Evolutionary conservation across 2,888 invertebrate species (phyloP).

Genomic region (Boloria selene): DNA sequence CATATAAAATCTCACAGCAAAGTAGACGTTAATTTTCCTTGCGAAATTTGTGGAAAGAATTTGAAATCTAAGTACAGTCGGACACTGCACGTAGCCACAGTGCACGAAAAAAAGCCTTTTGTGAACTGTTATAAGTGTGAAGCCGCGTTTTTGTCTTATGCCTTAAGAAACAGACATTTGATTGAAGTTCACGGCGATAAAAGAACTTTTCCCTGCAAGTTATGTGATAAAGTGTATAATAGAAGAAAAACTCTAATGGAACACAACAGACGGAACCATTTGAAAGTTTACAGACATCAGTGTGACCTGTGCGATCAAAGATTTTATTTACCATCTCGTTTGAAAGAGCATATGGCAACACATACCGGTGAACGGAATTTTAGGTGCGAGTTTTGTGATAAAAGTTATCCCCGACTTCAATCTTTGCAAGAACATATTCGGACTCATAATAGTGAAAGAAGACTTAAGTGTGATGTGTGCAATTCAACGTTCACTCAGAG

Average conservation of each 20-base stretch:
- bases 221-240: conserved; percentile 70
- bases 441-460: conserved; percentile 77
- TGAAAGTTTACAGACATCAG: conserved; percentile 67
- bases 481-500: conserved; percentile 80
- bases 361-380: conserved; percentile 80
- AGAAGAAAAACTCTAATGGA: conserved; percentile 68
- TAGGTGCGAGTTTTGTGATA: conserved; percentile 81
- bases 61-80: conserved; percentile 69
- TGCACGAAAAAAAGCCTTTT: conserved; percentile 70
- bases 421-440: conserved; percentile 82
- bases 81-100: conserved; percentile 64
- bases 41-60: conserved; percentile 74
- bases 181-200: conserved; percentile 71
- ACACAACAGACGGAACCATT: conserved; percentile 64
- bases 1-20: conserved; percentile 72
- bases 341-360: conserved; percentile 76
- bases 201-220: conserved; percentile 65
- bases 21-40: conserved; percentile 73
- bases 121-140: conserved; percentile 73
- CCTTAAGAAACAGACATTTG: conserved; percentile 63
- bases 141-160: conserved; percentile 64
- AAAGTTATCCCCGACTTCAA: conserved; percentile 81
- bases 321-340: conserved; percentile 69
- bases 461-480: conserved; percentile 79
- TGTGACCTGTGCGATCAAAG: conserved; percentile 71